Conservation (phyloP, 2,113 vertebrate species). For the Kryptolebias marmoratus region DNA sequence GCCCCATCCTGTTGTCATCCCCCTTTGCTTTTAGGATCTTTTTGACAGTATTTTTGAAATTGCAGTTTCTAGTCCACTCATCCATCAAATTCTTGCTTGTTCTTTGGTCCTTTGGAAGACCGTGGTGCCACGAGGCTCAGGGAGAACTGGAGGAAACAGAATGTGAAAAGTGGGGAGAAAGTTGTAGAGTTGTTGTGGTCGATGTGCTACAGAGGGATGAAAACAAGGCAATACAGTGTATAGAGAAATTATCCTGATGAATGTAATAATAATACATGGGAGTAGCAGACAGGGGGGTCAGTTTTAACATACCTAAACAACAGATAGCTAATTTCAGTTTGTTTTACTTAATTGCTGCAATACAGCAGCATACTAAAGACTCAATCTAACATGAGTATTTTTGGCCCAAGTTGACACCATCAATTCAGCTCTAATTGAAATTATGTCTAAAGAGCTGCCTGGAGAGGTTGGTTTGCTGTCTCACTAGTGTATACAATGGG, state of each 20-base stretch:
- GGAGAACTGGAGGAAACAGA: slow-evolving; percentile 19
- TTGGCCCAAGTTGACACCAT: slow-evolving; percentile 34
- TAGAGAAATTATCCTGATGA: neutral
- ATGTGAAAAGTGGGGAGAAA: slow-evolving; percentile 9
- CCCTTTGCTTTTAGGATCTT: slow-evolving; percentile 68
- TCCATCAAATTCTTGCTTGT: slow-evolving; percentile 71
- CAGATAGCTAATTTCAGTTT: slow-evolving; percentile 57
- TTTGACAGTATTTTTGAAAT: slow-evolving; percentile 74
- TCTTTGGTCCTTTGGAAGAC: slow-evolving; percentile 26
- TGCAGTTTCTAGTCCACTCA: slow-evolving; percentile 55
- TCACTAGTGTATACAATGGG: neutral
- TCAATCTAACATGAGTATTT: slow-evolving; percentile 38
- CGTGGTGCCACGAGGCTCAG: slow-evolving; percentile 3
- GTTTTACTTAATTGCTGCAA: slow-evolving; percentile 52
- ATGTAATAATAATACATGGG: neutral
- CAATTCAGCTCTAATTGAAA: slow-evolving; percentile 38
- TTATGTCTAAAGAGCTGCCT: slow-evolving; percentile 24
- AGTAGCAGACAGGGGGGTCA: slow-evolving; percentile 11
- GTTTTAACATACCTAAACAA: slow-evolving; percentile 45
- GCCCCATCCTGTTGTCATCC: slow-evolving; percentile 60
- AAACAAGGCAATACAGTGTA: slow-evolving; percentile 2
- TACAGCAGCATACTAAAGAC: slow-evolving; percentile 49
- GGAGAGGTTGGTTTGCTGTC: slow-evolving; percentile 41
- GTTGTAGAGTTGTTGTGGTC: neutral
- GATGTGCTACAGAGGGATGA: slow-evolving; percentile 9